These are phyloP conservation scores for Parazoanthus swiftii DNA, from an alignment of 92 coral and sea anemone genomes.

Conservation along the genomic window DNA sequence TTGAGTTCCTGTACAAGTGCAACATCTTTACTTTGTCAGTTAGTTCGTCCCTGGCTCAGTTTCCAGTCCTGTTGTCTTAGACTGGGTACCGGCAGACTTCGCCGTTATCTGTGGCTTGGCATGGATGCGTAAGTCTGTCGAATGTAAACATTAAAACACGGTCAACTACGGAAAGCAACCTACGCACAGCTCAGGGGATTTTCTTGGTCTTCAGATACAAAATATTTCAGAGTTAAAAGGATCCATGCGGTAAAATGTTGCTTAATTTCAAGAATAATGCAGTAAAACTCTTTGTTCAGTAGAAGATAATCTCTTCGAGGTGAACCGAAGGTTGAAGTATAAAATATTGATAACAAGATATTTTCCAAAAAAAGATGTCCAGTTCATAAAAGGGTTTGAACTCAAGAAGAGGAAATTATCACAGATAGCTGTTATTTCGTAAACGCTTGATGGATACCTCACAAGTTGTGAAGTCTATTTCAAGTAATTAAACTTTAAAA, in stretches of 20 bases:
- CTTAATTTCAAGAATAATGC: background rate
- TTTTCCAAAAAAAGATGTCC: constrained; percentile 6
- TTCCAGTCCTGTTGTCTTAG: background rate
- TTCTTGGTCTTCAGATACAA: background rate
- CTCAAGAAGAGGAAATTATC: background rate
- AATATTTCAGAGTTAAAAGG: background rate
- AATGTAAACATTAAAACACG: background rate
- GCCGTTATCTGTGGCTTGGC: constrained; percentile 24
- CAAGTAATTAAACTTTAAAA: background rate
- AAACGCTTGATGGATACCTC: background rate
- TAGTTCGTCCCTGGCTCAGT: background rate
- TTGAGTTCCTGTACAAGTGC: background rate
- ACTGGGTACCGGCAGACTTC: background rate
- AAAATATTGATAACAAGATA: constrained; percentile 13
- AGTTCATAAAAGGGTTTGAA: background rate
- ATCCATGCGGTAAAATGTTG: background rate
- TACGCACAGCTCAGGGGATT: background rate
- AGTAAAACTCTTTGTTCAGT: background rate
- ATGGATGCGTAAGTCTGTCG: constrained; percentile 11
- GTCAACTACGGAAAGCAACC: background rate
- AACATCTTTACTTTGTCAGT: background rate
- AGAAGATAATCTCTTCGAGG: too few relatives aligned
- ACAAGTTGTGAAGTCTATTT: background rate
- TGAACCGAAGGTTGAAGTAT: background rate
- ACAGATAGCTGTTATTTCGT: background rate